A percentile compares a stretch with the other conserved stretches of the same genome.
These are phyloP conservation scores for Allobates femoralis DNA, from an alignment of 2,797 vertebrate species.

Conservation along the genomic window DNA sequence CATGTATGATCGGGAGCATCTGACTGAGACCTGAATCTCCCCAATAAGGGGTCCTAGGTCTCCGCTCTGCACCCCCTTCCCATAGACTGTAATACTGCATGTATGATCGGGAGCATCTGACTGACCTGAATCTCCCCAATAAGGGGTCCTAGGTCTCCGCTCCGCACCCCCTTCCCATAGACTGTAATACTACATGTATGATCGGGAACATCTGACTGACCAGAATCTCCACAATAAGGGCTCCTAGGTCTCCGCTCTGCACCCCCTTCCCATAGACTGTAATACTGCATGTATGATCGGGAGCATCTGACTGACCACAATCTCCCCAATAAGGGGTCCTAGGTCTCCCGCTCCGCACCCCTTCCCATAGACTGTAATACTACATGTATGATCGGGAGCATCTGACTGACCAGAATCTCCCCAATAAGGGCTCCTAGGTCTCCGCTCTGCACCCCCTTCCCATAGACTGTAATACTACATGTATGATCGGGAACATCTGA, in stretches of 20 bases:
- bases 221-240: neutral
- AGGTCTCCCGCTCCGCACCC: neutral
- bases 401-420: neutral
- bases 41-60: neutral
- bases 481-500: neutral
- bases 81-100: too few relatives aligned
- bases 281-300: too few relatives aligned
- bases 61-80: neutral
- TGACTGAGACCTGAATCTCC: neutral
- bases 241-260: neutral
- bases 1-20: too few relatives aligned
- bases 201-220: neutral
- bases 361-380: too few relatives aligned
- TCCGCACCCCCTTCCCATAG: too few relatives aligned
- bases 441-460: neutral
- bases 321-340: neutral
- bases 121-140: neutral
- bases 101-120: neutral
- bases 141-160: neutral
- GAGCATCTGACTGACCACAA: neutral
- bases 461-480: too few relatives aligned
- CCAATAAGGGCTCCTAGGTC: neutral
- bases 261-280: too few relatives aligned
- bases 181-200: too few relatives aligned
- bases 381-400: too few relatives aligned